These are phyloP conservation scores for Hartigia nigra DNA, from an alignment of 2,888 invertebrate genomes.

Conservation along the genomic window DNA sequence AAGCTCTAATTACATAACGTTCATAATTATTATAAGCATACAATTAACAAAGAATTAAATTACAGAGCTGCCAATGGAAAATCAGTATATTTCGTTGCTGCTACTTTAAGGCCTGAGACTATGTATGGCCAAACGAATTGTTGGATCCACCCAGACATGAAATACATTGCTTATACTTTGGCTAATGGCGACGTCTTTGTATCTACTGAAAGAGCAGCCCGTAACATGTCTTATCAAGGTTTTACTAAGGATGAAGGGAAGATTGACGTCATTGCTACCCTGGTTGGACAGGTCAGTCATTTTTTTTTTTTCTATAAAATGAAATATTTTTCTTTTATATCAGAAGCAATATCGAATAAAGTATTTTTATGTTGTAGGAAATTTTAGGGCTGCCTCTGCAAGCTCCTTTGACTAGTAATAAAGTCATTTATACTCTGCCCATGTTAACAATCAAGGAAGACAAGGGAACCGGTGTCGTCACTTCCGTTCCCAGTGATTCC, in stretches of 20 bases:
- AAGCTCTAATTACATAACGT: slow-evolving; percentile 2
- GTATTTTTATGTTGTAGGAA: slow-evolving; percentile 65
- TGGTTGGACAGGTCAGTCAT: slow-evolving; percentile 74
- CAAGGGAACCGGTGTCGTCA: slow-evolving; percentile 98
- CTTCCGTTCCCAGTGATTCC: slow-evolving; percentile 98
- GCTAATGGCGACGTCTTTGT: slow-evolving; percentile 83
- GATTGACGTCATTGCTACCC: slow-evolving; percentile 75
- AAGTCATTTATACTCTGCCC: slow-evolving; percentile 90
- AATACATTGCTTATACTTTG: slow-evolving; percentile 88
- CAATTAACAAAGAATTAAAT: slow-evolving; percentile 29
- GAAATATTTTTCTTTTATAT: slow-evolving; percentile 13
- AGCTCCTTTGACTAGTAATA: slow-evolving; percentile 87
- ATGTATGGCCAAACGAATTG: slow-evolving; percentile 99
- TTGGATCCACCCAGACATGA: slow-evolving; percentile 96
- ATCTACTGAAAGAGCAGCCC: slow-evolving; percentile 88
- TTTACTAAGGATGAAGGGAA: slow-evolving; percentile 86
- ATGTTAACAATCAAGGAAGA: slow-evolving; percentile 98
- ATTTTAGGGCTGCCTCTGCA: slow-evolving; percentile 86
- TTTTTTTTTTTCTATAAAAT: slow-evolving; percentile 12
- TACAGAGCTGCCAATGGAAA: slow-evolving; percentile 69
- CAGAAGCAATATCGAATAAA: slow-evolving; percentile 4
- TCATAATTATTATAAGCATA: background rate
- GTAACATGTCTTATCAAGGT: slow-evolving; percentile 96
- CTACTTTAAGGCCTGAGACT: slow-evolving; percentile 98
- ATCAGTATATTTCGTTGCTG: slow-evolving; percentile 89